A percentile compares a stretch with the other conserved stretches of the same genome.
These are phyloP conservation scores for Octodon degus DNA, from an alignment of 2,113 vertebrate species.

Conservation along the genomic window DNA sequence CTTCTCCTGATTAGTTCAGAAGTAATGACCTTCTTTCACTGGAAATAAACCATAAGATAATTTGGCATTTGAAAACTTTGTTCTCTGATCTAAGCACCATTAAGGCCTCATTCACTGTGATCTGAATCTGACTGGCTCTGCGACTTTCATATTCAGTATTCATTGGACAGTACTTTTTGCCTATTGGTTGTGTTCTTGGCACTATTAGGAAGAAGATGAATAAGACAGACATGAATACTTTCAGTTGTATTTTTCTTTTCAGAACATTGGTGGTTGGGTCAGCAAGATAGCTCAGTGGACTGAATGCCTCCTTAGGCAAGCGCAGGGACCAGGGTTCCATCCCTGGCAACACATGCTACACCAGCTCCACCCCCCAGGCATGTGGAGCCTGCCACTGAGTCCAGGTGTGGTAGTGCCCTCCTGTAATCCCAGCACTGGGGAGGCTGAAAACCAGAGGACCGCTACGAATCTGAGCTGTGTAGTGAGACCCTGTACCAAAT, in stretches of 20 bases:
- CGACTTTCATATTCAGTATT: neutral
- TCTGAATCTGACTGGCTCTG: neutral
- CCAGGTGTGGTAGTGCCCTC: too few relatives aligned
- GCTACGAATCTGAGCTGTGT: too few relatives aligned
- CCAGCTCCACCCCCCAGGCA: too few relatives aligned
- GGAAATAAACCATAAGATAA: neutral
- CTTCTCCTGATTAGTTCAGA: neutral
- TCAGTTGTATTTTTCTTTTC: conserved; percentile 54
- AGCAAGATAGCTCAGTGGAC: too few relatives aligned
- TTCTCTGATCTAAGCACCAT: neutral
- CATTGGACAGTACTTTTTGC: neutral
- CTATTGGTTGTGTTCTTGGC: conserved; percentile 4
- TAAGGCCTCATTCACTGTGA: neutral
- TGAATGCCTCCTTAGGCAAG: too few relatives aligned
- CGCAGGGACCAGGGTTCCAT: too few relatives aligned
- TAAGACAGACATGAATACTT: neutral
- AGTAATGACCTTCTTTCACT: conserved; percentile 13
- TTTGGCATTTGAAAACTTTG: neutral
- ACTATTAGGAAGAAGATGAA: conserved; percentile 2
- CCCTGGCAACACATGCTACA: too few relatives aligned
- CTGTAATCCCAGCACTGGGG: too few relatives aligned
- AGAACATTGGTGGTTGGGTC: neutral
- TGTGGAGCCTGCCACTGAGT: too few relatives aligned
- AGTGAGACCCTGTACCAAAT: too few relatives aligned
- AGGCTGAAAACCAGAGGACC: too few relatives aligned